Evolutionary conservation across 2,888 invertebrate species (phyloP).

Genomic region (Pristionchus entomophagus): DNA sequence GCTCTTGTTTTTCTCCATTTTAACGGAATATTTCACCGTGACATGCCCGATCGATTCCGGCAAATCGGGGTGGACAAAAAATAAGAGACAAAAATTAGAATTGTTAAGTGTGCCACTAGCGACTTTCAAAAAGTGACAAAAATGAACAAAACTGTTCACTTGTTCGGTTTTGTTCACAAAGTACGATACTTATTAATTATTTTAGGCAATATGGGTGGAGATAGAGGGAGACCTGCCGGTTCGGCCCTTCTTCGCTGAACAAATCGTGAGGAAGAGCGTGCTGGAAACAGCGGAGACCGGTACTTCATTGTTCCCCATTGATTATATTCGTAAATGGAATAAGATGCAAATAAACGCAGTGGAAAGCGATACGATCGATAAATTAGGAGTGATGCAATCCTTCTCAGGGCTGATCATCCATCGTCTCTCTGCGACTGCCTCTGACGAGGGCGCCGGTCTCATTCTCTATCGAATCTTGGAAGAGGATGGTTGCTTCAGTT

Average conservation of each 20-base stretch:
- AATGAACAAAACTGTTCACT: no score
- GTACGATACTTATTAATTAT: neutral
- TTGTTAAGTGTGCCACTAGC: no score
- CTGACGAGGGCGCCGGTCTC: conserved; percentile 21
- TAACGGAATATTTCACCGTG: no score
- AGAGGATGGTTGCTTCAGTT: conserved; percentile 83
- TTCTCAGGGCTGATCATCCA: conserved; percentile 20
- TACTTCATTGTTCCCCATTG: neutral
- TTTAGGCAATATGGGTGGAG: conserved; percentile 33
- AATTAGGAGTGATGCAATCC: no score
- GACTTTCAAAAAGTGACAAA: no score
- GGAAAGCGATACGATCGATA: neutral
- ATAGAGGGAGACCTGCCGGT: conserved; percentile 45
- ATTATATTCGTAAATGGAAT: neutral
- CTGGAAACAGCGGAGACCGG: conserved; percentile 10
- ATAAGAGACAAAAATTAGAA: no score
- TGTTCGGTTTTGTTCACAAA: no score
- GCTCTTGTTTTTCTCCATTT: no score
- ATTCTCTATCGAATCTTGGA: conserved; percentile 57
- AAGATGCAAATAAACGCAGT: neutral
- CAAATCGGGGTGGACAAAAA: no score
- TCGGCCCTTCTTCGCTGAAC: neutral
- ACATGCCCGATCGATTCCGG: no score
- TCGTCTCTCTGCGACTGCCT: neutral
- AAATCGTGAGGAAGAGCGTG: neutral